Evolutionary conservation across 2,113 vertebrate species (phyloP).

Genomic region (Cinclus mexicanus): DNA sequence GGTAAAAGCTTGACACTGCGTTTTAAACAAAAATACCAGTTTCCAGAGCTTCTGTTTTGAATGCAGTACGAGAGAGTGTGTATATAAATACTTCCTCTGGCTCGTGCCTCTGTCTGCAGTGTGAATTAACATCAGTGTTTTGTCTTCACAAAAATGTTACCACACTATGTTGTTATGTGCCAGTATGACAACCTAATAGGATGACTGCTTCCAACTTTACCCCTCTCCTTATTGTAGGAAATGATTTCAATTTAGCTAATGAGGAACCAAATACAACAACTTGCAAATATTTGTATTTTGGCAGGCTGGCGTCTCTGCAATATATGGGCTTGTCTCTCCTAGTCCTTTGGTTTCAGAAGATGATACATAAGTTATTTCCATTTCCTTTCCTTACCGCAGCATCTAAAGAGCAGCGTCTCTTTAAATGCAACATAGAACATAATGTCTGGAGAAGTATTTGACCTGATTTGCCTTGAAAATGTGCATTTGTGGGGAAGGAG

Average conservation of each 20-base stretch:
- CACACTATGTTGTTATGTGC: not conserved
- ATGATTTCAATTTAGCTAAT: not conserved
- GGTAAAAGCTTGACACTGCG: not conserved
- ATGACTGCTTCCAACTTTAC: not conserved
- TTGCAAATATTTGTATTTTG: slow-evolving; percentile 9
- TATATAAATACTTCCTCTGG: not conserved
- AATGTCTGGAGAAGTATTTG: not conserved
- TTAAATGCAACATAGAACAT: not conserved
- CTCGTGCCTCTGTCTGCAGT: slow-evolving; percentile 2
- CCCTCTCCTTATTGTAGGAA: not conserved
- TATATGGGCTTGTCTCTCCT: not conserved
- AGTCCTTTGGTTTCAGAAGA: not conserved
- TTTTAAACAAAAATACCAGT: slow-evolving; percentile 5
- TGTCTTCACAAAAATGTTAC: not conserved
- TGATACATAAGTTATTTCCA: not conserved
- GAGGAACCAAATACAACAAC: slow-evolving; percentile 6
- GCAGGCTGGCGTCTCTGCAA: not conserved
- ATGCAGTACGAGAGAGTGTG: not conserved
- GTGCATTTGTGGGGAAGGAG: not conserved
- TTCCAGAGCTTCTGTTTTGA: slow-evolving; percentile 16
- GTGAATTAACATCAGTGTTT: slow-evolving; percentile 30
- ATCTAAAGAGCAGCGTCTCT: not conserved
- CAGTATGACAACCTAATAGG: not conserved
- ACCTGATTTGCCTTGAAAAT: not conserved
- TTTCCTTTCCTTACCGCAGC: not conserved